Percentiles rank a stretch among this genome's conserved stretches.
phyloP scores from a whole-genome alignment of 2,888 invertebrate genomes.

The Lymantria monacha region DNA sequence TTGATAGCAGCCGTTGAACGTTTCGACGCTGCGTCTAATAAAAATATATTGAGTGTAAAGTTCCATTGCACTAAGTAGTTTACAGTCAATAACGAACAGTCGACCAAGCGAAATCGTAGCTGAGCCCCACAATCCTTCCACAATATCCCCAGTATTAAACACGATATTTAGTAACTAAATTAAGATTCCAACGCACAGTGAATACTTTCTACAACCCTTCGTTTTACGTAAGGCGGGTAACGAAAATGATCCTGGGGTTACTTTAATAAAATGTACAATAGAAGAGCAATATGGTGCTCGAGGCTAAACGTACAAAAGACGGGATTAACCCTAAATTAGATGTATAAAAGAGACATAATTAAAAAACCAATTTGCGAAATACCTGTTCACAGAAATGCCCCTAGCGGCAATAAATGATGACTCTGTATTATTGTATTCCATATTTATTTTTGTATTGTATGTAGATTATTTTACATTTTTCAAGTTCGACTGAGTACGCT shows the following conservation, averaged over 20 bases:
- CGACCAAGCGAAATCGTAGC: constrained; percentile 2
- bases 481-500: no score
- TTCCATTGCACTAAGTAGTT: constrained; percentile 18
- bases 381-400: constrained; percentile 31
- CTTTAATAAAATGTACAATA: constrained; percentile 49
- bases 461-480: no score
- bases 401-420: constrained; percentile 27
- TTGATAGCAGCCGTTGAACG: constrained; percentile 6
- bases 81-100: constrained; percentile 15
- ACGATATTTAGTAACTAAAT: constrained; percentile 34
- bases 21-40: constrained; percentile 14
- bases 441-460: constrained; percentile 14
- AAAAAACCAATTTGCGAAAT: constrained; percentile 62
- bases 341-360: constrained; percentile 61
- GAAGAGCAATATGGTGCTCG: constrained; percentile 46
- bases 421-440: constrained; percentile 9
- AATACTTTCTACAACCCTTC: constrained; percentile 39
- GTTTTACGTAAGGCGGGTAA: constrained; percentile 35
- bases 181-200: constrained; percentile 27
- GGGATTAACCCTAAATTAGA: constrained; percentile 55
- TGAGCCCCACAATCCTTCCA: constrained; percentile 9
- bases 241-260: constrained; percentile 43
- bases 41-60: constrained; percentile 18
- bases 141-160: constrained; percentile 26
- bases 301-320: constrained; percentile 42